Percentiles rank a stretch among this genome's conserved stretches.
Evolutionary conservation across 2,888 invertebrate genomes (phyloP).

Genomic region (Uloborus plumipes): DNA sequence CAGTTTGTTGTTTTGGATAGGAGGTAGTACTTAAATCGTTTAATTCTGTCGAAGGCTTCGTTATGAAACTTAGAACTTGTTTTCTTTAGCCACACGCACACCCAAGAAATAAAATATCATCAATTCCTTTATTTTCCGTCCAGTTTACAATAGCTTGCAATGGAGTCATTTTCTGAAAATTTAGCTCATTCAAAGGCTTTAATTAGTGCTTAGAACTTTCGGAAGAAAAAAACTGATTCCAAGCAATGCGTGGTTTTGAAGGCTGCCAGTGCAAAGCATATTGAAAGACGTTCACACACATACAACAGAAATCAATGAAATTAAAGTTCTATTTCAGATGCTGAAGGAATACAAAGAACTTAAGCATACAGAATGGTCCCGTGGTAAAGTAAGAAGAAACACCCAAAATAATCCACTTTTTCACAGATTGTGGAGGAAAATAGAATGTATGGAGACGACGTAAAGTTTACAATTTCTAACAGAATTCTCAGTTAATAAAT

Average conservation of each 20-base stretch:
- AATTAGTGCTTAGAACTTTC: neutral
- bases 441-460: constrained; percentile 63
- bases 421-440: constrained; percentile 46
- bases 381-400: constrained; percentile 56
- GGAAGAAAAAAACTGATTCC: neutral
- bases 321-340: constrained; percentile 57
- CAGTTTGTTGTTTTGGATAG: no score
- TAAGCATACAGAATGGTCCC: constrained; percentile 50
- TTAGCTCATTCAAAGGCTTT: no score
- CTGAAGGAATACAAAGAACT: constrained; percentile 33
- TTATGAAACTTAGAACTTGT: no score
- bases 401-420: constrained; percentile 37
- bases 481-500: no score
- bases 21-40: no score
- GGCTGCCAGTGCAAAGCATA: constrained; percentile 60
- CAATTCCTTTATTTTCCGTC: no score
- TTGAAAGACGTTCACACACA: constrained; percentile 54
- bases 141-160: no score
- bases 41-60: no score
- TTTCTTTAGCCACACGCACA: no score
- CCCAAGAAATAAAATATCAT: no score
- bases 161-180: no score
- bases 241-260: constrained; percentile 17
- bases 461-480: neutral
- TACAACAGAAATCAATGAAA: constrained; percentile 58